Evolutionary conservation across 2,888 invertebrate genomes (phyloP).

Genomic region (Alsophila aescularia): DNA sequence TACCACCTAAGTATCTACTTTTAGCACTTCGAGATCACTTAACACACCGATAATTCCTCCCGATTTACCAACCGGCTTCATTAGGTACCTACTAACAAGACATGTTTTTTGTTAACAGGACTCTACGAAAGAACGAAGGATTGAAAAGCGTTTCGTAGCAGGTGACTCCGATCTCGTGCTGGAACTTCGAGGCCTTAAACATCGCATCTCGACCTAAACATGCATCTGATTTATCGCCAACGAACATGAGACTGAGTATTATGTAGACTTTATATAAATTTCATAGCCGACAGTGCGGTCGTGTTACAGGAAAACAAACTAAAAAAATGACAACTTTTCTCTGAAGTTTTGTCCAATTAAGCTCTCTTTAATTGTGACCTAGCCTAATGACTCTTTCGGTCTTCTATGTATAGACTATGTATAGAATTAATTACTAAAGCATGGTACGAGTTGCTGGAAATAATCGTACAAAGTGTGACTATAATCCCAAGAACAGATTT

Average conservation of each 20-base stretch:
- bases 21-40: conserved; percentile 29
- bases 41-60: conserved; percentile 27
- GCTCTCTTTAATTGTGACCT: conserved; percentile 10
- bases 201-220: conserved; percentile 83
- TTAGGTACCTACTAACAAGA: conserved; percentile 4
- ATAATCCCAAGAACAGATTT: conserved; percentile 65
- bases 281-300: conserved; percentile 57
- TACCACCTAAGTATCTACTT: conserved; percentile 35
- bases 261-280: conserved; percentile 72
- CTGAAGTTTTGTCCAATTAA: conserved; percentile 12
- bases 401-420: conserved; percentile 20
- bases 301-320: conserved; percentile 46
- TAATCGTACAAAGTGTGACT: conserved; percentile 81
- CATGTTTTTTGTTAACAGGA: conserved; percentile 61
- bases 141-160: conserved; percentile 87
- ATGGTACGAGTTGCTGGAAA: conserved; percentile 50
- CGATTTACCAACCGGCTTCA: conserved; percentile 11
- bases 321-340: conserved; percentile 41
- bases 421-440: conserved; percentile 12
- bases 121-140: conserved; percentile 65
- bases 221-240: conserved; percentile 68
- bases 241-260: conserved; percentile 82
- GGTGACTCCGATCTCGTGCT: conserved; percentile 86
- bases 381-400: conserved; percentile 34
- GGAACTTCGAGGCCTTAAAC: conserved; percentile 87